phyloP scores from a whole-genome alignment of 1,140 invertebrate species.

The Vanessa tameamea region DNA sequence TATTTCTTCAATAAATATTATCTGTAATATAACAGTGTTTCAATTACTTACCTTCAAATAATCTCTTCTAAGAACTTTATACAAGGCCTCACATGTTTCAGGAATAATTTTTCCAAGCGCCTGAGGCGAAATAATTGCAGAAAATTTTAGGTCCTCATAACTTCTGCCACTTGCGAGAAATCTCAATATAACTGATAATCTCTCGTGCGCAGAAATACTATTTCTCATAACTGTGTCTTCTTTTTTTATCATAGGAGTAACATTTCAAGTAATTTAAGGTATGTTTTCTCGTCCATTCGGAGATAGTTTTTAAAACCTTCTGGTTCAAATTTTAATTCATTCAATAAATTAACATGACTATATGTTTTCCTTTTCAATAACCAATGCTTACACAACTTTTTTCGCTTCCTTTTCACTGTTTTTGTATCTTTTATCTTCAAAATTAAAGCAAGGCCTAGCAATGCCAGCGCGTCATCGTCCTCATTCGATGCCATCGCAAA shows the following conservation, averaged over 20 bases:
- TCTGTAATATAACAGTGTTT: too few relatives aligned
- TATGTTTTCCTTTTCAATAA: constrained; percentile 5
- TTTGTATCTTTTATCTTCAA: not conserved
- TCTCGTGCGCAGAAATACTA: constrained; percentile 22
- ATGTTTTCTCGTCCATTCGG: constrained; percentile 10
- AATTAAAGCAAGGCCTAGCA: not conserved
- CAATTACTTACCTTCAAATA: too few relatives aligned
- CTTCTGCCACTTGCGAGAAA: too few relatives aligned
- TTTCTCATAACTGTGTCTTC: constrained; percentile 25
- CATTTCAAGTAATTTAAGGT: not conserved
- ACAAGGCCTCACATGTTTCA: too few relatives aligned
- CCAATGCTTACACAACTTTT: constrained; percentile 6
- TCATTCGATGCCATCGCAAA: not conserved
- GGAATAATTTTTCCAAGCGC: too few relatives aligned
- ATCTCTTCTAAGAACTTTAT: too few relatives aligned
- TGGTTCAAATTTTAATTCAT: constrained; percentile 8
- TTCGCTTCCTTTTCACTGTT: not conserved
- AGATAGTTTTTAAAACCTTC: constrained; percentile 21
- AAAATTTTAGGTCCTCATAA: too few relatives aligned
- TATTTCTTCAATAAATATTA: too few relatives aligned
- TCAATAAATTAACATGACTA: not conserved
- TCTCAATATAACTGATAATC: constrained; percentile 17
- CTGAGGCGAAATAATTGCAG: too few relatives aligned
- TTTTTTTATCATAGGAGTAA: constrained; percentile 23
- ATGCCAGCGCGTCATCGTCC: constrained; percentile 7